Evolutionary conservation across 2,113 vertebrate species (phyloP).

Genomic region (Pangasianodon gigas): DNA sequence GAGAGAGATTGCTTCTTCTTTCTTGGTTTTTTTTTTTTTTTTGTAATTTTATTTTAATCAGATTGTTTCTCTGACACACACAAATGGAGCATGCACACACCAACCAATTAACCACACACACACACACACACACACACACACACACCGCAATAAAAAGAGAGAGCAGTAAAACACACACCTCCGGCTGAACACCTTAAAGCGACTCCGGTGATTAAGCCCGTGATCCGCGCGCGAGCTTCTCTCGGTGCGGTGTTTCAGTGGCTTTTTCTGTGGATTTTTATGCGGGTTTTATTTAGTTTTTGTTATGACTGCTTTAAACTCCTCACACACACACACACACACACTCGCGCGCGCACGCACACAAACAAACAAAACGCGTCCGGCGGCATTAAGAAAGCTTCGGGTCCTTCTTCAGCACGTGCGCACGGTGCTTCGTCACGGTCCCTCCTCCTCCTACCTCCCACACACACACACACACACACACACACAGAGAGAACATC

Average conservation of each 20-base stretch:
- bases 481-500: background rate
- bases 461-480: background rate
- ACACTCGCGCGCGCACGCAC: too few species aligned
- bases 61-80: background rate
- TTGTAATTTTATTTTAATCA: background rate
- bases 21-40: background rate
- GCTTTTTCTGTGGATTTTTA: background rate
- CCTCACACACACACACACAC: background rate
- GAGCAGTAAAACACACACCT: background rate
- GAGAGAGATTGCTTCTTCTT: too few species aligned
- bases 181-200: background rate
- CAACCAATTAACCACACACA: constrained; percentile 1
- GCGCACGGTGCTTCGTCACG: constrained; percentile 28
- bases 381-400: constrained; percentile 12
- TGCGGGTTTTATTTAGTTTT: background rate
- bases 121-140: background rate
- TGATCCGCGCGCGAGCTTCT: background rate
- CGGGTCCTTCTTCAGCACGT: constrained; percentile 7
- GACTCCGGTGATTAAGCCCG: background rate
- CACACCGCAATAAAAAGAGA: background rate
- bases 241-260: background rate
- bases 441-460: background rate
- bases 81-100: background rate
- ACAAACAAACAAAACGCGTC: background rate
- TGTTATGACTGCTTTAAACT: too few species aligned